Evolutionary conservation across 2,888 invertebrate genomes (phyloP), one percentile per base, ranked within the genome.

Genomic region (Drosophila anomalipes): DNA sequence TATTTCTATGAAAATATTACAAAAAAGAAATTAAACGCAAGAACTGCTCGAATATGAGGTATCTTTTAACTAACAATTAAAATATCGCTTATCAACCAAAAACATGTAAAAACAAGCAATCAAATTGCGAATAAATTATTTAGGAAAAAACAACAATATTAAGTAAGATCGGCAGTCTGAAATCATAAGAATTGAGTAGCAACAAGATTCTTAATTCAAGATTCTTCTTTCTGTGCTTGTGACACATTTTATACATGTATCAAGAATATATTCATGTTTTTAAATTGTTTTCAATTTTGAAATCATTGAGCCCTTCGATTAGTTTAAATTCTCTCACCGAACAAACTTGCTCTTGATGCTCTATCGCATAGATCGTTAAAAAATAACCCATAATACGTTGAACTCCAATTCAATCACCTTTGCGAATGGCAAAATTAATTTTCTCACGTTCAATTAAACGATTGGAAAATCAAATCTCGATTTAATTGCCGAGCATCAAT

Each of bases 371-470:
- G 2, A 4, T 47, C 16, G 16, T 4, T 16, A 4, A 16, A 54
- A 22, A 26, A 33, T 5, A 19, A 10, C 19, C 19, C 28, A 14
- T 3, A 63, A 51, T 26, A 28, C 47, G 58, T 67, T 51, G 28
- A 80, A 59, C 59, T 66, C 53, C 37, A 58, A 77, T 69, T 77
- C 62, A 57, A 63, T 64, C 49, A 70, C 59, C 67, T 64, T 41
- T 69, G n/a, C 16, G 14, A 39, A 41, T 58, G 32, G 19, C 61
- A 44, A 80, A 76, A 79, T 84, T 65, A 59, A 74, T 80, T 88
- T 89, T 90, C 91, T 86, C 89, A 89, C 89, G 89, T 79, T 85
- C 74, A 79, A 86, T 89, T 89, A 86, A 86, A 77, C 89, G 75
- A 79, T 81, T 81, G 82, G 83, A 73, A 81, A 86, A 61, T 73